These are phyloP conservation scores for Habrosyne pyritoides DNA, from an alignment of 2,888 invertebrate species.

Conservation along the genomic window DNA sequence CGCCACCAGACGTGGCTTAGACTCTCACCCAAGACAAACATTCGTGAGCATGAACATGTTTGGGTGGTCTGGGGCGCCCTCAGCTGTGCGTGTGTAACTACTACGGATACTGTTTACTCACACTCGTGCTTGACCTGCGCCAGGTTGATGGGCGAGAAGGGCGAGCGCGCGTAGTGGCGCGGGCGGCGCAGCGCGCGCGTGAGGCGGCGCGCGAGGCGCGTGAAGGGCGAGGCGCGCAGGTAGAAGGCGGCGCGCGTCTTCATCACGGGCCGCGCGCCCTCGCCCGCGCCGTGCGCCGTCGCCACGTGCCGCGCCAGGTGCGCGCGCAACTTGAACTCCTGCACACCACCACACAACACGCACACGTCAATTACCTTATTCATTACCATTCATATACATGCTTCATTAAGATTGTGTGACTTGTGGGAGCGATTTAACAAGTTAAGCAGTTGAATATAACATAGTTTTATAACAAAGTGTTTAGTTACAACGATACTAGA, in stretches of 20 bases:
- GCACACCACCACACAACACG: slow-evolving; percentile 17
- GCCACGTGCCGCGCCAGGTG: slow-evolving; percentile 97
- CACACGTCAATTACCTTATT: neutral
- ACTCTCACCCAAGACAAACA: no score
- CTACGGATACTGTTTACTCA: slow-evolving; percentile 64
- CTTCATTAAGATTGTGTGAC: no score
- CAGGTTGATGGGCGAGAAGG: slow-evolving; percentile 90
- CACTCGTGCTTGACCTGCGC: slow-evolving; percentile 95
- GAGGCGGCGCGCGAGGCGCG: slow-evolving; percentile 93
- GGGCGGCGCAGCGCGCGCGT: slow-evolving; percentile 92
- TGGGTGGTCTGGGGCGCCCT: no score
- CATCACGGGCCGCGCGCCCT: slow-evolving; percentile 94
- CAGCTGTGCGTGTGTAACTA: neutral
- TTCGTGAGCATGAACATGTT: no score
- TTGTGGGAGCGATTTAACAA: no score
- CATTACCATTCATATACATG: neutral
- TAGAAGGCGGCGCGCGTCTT: slow-evolving; percentile 98
- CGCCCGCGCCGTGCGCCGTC: slow-evolving; percentile 92
- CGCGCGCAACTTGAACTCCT: slow-evolving; percentile 97
- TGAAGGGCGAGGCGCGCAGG: slow-evolving; percentile 95
- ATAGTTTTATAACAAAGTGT: no score
- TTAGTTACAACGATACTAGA: no score
- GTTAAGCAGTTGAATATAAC: no score
- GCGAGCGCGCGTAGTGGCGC: slow-evolving; percentile 94
- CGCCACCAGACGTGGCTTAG: no score